Conservation (phyloP, 2,797 vertebrate genomes). For the Leuciscus waleckii region DNA sequence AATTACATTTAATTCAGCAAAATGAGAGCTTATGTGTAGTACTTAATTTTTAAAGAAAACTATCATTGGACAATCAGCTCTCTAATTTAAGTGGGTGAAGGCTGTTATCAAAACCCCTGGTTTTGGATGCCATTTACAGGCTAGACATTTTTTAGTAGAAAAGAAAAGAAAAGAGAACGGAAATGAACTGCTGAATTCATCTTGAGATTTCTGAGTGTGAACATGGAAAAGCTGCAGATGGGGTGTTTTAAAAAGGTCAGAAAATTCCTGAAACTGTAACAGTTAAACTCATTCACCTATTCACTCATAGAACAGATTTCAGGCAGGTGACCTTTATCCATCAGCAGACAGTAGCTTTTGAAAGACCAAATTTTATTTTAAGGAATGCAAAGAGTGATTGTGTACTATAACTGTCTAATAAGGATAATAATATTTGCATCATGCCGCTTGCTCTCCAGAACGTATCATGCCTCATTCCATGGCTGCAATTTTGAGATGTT, state of each 20-base stretch:
- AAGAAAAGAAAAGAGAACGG: background rate
- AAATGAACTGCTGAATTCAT: conserved; percentile 37
- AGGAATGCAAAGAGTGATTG: background rate
- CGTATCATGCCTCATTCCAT: background rate
- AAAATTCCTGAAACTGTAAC: conserved; percentile 13
- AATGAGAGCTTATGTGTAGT: background rate
- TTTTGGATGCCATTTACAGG: background rate
- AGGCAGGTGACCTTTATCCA: conserved; percentile 23
- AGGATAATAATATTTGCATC: conserved; percentile 16
- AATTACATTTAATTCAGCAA: background rate
- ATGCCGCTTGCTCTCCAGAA: background rate
- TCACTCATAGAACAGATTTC: conserved; percentile 17
- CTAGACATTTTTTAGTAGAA: background rate
- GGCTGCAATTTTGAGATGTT: conserved; percentile 2
- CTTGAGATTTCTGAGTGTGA: conserved; percentile 1
- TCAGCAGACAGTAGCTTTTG: background rate
- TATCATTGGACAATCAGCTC: background rate
- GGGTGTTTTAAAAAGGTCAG: conserved; percentile 40
- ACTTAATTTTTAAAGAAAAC: background rate
- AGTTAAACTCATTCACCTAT: conserved; percentile 25
- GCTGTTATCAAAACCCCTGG: background rate
- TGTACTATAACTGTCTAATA: conserved; percentile 1
- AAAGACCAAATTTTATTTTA: conserved; percentile 12
- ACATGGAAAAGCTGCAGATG: background rate
- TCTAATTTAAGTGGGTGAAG: background rate